These are phyloP conservation scores for Triplophysa dalaica DNA, from an alignment of 2,113 vertebrate species.

Conservation along the genomic window DNA sequence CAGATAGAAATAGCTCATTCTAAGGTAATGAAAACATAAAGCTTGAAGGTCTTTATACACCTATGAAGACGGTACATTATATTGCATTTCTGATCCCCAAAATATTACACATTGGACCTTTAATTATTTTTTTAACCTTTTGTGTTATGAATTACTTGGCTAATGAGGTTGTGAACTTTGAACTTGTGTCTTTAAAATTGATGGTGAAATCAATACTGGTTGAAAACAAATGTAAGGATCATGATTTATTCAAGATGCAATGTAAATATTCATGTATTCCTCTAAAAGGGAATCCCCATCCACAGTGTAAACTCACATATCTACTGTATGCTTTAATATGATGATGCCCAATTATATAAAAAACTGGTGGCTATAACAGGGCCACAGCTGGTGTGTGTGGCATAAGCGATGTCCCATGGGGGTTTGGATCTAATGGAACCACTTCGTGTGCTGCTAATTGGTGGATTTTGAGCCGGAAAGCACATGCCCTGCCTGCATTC, in stretches of 20 bases:
- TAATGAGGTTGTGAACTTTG: neutral
- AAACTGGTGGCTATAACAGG: neutral
- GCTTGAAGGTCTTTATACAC: too few species aligned
- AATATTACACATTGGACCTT: neutral
- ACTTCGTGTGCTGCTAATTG: neutral
- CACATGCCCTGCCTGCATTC: neutral
- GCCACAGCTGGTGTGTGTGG: constrained; percentile 34
- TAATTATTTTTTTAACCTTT: neutral
- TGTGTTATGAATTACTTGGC: neutral
- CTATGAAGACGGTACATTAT: too few species aligned
- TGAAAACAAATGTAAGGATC: neutral
- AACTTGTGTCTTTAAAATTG: neutral
- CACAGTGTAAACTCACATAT: neutral
- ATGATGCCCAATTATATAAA: neutral
- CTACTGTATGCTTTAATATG: neutral
- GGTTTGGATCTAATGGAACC: constrained; percentile 22
- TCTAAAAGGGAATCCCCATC: neutral
- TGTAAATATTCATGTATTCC: neutral
- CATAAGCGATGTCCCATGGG: constrained; percentile 25
- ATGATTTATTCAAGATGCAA: neutral
- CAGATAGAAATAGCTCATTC: too few species aligned
- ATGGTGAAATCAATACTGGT: neutral
- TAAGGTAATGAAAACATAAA: too few species aligned
- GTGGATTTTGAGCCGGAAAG: neutral
- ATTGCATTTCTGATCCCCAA: too few species aligned